Conservation (phyloP, 2,113 vertebrate genomes). For the Boulengeromyrus knoepffleri region DNA sequence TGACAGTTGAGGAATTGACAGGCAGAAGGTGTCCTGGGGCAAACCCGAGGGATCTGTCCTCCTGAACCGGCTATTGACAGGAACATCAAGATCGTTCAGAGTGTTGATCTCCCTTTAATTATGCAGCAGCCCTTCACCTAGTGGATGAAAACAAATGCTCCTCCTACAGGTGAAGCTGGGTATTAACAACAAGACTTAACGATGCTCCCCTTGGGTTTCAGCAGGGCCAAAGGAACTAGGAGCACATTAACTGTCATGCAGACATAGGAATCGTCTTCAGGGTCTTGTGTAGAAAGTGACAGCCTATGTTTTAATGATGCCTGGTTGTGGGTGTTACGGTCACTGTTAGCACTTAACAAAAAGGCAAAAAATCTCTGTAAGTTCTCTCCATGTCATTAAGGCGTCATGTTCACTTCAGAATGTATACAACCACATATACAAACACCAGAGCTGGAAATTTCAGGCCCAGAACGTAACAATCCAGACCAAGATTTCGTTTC, state of each 20-base stretch:
- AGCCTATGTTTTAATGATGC: not conserved
- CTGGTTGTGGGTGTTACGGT: not conserved
- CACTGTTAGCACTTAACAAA: not conserved
- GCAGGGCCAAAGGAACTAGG: not conserved
- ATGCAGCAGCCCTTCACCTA: constrained; percentile 30
- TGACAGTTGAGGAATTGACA: not conserved
- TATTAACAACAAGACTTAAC: not conserved
- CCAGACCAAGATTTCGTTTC: not conserved
- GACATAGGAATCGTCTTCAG: not conserved
- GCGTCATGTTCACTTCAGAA: not conserved
- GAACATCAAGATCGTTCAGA: constrained; percentile 54
- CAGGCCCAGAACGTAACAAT: not conserved
- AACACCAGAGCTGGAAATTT: not conserved
- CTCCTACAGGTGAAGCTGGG: not conserved
- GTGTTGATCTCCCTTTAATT: constrained; percentile 59
- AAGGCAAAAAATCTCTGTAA: not conserved
- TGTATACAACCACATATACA: not conserved
- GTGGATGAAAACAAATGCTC: not conserved
- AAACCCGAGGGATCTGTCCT: constrained; percentile 54
- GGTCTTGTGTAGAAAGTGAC: not conserved
- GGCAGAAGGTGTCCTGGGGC: constrained; percentile 26
- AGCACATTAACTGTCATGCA: not conserved
- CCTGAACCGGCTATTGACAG: constrained; percentile 62
- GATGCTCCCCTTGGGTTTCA: not conserved
- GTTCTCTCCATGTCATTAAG: not conserved